Percentiles rank a stretch among this genome's conserved stretches.
phyloP scores from a whole-genome alignment of 2,797 vertebrate species.

The Cetoscarus ocellatus region DNA sequence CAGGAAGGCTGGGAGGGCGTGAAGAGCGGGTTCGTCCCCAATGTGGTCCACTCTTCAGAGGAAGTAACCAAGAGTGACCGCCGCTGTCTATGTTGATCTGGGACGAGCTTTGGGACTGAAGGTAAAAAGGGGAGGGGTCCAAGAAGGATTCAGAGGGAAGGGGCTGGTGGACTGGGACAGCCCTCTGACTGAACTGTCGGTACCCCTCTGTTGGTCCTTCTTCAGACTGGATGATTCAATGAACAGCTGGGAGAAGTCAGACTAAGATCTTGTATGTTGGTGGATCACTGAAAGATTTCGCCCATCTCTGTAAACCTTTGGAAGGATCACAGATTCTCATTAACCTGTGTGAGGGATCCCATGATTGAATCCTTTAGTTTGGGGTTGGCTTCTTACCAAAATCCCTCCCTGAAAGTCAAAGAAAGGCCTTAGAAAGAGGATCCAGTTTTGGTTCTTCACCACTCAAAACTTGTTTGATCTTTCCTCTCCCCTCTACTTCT shows the following conservation, averaged over 20 bases:
- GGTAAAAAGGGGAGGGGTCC: constrained; percentile 19
- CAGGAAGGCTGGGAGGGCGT: constrained; percentile 99
- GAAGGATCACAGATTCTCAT: constrained; percentile 35
- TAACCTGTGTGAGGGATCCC: constrained; percentile 20
- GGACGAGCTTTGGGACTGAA: constrained; percentile 29
- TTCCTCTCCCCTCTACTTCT: constrained; percentile 17
- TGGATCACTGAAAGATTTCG: constrained; percentile 18
- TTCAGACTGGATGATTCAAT: constrained; percentile 29
- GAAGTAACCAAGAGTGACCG: constrained; percentile 98
- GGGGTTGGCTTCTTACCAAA: constrained; percentile 24
- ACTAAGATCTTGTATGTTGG: constrained; percentile 8
- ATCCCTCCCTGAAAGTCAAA: constrained; percentile 30
- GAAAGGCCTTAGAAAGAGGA: constrained; percentile 61
- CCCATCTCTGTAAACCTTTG: constrained; percentile 31
- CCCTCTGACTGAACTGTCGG: constrained; percentile 40
- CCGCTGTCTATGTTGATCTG: constrained; percentile 94
- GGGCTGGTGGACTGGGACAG: constrained; percentile 41
- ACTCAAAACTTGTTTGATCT: constrained; percentile 25
- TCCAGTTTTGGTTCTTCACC: constrained; percentile 26
- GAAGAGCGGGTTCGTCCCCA: constrained; percentile 98
- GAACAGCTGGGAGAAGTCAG: constrained; percentile 2
- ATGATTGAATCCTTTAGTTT: constrained; percentile 26
- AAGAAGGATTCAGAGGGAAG: constrained; percentile 40
- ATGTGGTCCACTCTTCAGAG: constrained; percentile 98
- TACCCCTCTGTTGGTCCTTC: constrained; percentile 35